phyloP scores from a whole-genome alignment of 1,140 invertebrate species.

The Sitophilus oryzae region DNA sequence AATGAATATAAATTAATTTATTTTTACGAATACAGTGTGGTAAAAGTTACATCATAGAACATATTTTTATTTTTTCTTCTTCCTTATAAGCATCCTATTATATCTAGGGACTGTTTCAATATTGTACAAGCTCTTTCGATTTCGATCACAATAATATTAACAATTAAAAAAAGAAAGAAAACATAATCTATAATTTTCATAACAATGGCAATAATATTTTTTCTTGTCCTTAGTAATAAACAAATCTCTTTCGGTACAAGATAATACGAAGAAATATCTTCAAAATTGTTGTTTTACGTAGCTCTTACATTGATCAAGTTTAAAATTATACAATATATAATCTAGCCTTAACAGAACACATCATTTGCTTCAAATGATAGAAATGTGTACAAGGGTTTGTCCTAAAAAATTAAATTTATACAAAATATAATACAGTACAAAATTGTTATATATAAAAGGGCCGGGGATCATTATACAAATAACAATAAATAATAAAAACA shows the following conservation, averaged over 20 bases:
- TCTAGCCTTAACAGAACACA: conserved; percentile 7
- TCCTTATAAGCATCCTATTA: conserved; percentile 28
- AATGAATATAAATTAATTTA: conserved; percentile 43
- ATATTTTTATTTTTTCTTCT: conserved; percentile 13
- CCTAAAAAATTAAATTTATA: too few relatives aligned
- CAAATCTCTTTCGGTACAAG: neutral
- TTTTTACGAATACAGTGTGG: conserved; percentile 39
- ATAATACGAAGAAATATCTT: conserved; percentile 8
- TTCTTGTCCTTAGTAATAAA: neutral
- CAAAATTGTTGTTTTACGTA: conserved; percentile 7
- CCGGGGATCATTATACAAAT: too few relatives aligned
- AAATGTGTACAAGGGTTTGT: too few relatives aligned
- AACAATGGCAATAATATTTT: neutral
- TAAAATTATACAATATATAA: conserved; percentile 2
- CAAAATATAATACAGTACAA: neutral
- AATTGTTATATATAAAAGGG: neutral
- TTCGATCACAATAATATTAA: conserved; percentile 6
- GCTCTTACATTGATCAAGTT: conserved; percentile 7
- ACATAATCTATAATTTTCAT: too few relatives aligned
- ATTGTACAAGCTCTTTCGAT: conserved; percentile 32
- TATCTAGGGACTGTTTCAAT: conserved; percentile 29
- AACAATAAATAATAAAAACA: too few relatives aligned
- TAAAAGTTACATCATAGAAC: conserved; percentile 21
- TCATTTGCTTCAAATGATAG: too few relatives aligned
- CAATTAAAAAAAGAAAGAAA: too few relatives aligned